Conservation (phyloP, 1,140 invertebrate species). For the Neoseiulus cucumeris region DNA sequence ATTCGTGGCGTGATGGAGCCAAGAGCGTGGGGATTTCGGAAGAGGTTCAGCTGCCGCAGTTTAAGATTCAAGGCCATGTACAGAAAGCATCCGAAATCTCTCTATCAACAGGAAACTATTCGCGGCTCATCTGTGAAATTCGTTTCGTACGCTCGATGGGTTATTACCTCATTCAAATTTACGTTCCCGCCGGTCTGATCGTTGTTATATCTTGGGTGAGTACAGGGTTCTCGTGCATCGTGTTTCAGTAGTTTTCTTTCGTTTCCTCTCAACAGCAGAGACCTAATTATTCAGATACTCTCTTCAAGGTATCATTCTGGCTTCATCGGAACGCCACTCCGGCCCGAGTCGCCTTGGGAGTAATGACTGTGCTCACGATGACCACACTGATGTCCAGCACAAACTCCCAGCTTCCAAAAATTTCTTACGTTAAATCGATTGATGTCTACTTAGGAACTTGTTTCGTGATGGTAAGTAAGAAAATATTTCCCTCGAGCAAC, state of each 20-base stretch:
- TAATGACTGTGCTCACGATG: constrained; percentile 92
- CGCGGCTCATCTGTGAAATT: constrained; percentile 86
- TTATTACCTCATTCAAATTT: constrained; percentile 98
- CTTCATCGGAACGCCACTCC: constrained; percentile 84
- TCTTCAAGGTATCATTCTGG: constrained; percentile 48
- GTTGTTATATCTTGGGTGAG: constrained; percentile 93
- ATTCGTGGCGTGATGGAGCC: constrained; percentile 54
- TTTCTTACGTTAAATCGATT: constrained; percentile 94
- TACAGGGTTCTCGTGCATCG: constrained; percentile 10
- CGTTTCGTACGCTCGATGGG: constrained; percentile 94
- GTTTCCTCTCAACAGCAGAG: no score
- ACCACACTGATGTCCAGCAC: constrained; percentile 96
- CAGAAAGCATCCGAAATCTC: constrained; percentile 11
- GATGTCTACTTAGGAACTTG: constrained; percentile 93
- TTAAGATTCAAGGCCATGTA: constrained; percentile 65
- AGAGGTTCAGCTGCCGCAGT: constrained; percentile 43
- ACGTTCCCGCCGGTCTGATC: constrained; percentile 93
- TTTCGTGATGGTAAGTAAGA: constrained; percentile 45
- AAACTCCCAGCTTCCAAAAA: constrained; percentile 89
- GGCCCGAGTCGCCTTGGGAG: constrained; percentile 81
- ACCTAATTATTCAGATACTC: no score
- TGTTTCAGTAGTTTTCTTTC: constrained; percentile 22
- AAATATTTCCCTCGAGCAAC: no score
- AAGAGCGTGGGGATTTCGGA: constrained; percentile 29
- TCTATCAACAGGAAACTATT: constrained; percentile 69